Evolutionary conservation across 2,113 vertebrate genomes (phyloP), one percentile per base, ranked within the genome.

Genomic region (Amia ocellicauda): DNA sequence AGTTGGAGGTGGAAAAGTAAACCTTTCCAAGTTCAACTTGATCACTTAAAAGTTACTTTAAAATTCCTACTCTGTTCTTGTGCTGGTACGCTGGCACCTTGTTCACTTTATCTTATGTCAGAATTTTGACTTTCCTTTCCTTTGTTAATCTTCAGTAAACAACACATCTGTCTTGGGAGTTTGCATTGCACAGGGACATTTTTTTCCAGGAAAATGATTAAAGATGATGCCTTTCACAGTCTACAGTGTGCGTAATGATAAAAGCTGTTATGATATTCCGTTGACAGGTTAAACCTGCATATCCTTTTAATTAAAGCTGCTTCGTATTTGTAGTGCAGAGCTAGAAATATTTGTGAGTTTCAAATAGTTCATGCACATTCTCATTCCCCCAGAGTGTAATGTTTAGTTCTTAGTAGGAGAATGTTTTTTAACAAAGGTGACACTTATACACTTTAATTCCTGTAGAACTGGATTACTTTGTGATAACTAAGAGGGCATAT

Each of bases 81-180:
- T 60, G 70, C 76, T 72, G 79, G 69, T 68, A 70, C 70, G 69
- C 78, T 75, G 80, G 75, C 80, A 73, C 73, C 78, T 80, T 77
- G 63, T 81, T 85, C 82, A 71, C 78, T 69, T 80, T 78, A 85
- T 78, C 81, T 76, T 62, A 71, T 84, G 81, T 86, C 87, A 87
- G 73, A 83, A 71, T 80, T 78, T 81, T 74, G 78, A 82, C 80
- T 84, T 83, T 72, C 69, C 62, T 81, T 83, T 73, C 79, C 83
- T 89, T 88, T 88, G 85, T 90, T 88, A 88, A 89, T 85, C 80
- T 79, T 77, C 81, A 85, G 84, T 89, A 91, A 88, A 87, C 86
- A 91, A 88, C 84, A 83, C 66, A 56, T 70, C 78, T 85, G 83
- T 87, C 88, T 85, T 76, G 83, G 84, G 85, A 86, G 71, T 79